phyloP scores from a whole-genome alignment of 2,113 vertebrate genomes.

The Campylorhamphus procurvoides region DNA sequence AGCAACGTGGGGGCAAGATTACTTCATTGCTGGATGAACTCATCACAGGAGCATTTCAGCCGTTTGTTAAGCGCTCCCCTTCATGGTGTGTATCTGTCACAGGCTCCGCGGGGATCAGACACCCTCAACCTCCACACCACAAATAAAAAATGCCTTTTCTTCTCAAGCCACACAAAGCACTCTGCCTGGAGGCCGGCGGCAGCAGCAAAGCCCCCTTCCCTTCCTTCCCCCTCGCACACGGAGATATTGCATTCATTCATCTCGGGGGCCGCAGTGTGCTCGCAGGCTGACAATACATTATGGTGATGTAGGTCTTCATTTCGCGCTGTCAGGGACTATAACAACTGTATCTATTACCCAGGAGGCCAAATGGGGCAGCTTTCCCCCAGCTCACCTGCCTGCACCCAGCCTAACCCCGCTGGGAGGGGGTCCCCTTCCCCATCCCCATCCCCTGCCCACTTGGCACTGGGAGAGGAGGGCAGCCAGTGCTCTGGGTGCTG shows the following conservation, averaged over 20 bases:
- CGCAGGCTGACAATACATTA: background rate
- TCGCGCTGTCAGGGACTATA: background rate
- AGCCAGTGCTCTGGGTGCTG: background rate
- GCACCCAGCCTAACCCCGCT: background rate
- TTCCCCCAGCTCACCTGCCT: background rate
- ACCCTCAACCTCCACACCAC: background rate
- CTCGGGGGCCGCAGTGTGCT: background rate
- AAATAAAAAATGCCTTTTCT: constrained; percentile 33
- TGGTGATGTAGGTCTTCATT: constrained; percentile 18
- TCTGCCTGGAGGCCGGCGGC: background rate
- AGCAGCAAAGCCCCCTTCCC: background rate
- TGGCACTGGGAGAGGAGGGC: background rate
- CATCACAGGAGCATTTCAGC: background rate
- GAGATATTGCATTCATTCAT: constrained; percentile 11
- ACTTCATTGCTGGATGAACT: constrained; percentile 18
- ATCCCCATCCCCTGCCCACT: fast-evolving
- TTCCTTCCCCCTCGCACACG: background rate
- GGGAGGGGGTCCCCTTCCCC: background rate
- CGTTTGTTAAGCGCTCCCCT: background rate
- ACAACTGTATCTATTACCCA: constrained; percentile 4
- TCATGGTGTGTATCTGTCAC: background rate
- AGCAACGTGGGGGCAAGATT: background rate
- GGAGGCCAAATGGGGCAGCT: background rate
- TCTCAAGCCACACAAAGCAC: background rate
- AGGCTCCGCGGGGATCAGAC: background rate